Conservation (phyloP, 2,888 invertebrate species). For the Mesoligia furuncula region DNA sequence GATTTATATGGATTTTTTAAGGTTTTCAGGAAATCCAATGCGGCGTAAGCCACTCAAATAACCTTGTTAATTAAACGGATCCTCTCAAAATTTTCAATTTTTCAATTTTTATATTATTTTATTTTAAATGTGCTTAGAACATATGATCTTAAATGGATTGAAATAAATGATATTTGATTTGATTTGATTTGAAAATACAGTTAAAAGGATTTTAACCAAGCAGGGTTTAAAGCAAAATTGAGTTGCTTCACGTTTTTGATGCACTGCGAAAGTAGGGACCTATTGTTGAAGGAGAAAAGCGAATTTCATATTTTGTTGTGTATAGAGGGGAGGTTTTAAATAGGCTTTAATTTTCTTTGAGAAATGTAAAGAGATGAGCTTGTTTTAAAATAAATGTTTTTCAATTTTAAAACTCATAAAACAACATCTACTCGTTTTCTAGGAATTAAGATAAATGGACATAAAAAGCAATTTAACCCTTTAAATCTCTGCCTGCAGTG, state of each 20-base stretch:
- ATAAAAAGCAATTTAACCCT: no score
- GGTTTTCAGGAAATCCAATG: slow-evolving; percentile 57
- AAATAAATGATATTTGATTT: no score
- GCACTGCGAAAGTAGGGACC: slow-evolving; percentile 28
- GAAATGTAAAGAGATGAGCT: slow-evolving; percentile 17
- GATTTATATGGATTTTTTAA: slow-evolving; percentile 58
- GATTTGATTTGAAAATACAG: no score
- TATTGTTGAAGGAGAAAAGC: slow-evolving; percentile 26
- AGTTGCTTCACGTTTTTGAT: slow-evolving; percentile 50
- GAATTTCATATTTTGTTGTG: slow-evolving; percentile 22
- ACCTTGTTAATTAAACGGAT: slow-evolving; percentile 74
- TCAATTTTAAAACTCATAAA: neutral
- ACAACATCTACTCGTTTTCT: no score
- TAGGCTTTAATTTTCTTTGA: slow-evolving; percentile 18
- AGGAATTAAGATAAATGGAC: neutral
- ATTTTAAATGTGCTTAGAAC: no score
- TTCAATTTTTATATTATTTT: no score
- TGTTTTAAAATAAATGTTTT: slow-evolving; percentile 8
- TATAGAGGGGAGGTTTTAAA: slow-evolving; percentile 8
- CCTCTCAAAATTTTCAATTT: no score
- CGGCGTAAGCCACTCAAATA: slow-evolving; percentile 69
- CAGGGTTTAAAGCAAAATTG: slow-evolving; percentile 54
- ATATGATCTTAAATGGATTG: no score
- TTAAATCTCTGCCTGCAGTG: neutral
- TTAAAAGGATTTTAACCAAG: slow-evolving; percentile 61